These are phyloP conservation scores for Cinclus cinclus DNA, from an alignment of 2,113 vertebrate species.

Conservation along the genomic window DNA sequence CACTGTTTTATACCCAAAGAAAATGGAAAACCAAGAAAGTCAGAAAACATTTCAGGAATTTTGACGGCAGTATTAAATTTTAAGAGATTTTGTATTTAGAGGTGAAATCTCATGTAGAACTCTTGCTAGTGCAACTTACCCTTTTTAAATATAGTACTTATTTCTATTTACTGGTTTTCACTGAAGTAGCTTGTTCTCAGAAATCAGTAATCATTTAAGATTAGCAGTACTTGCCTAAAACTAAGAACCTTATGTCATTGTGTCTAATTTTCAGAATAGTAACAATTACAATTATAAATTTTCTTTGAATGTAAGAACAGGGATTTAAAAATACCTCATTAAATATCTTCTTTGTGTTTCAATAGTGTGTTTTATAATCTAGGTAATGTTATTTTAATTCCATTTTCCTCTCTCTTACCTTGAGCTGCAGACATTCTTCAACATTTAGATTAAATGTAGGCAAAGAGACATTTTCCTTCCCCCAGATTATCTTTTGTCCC, in stretches of 20 bases:
- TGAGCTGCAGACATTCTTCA: neutral
- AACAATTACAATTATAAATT: neutral
- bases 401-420: neutral
- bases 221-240: neutral
- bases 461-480: neutral
- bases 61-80: neutral
- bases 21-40: neutral
- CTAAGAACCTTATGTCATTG: neutral
- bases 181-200: neutral
- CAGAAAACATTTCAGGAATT: neutral
- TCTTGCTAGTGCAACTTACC: neutral
- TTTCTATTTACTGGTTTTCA: neutral
- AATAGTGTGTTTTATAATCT: neutral
- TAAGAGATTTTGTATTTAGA: neutral
- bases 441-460: neutral
- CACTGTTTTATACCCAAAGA: neutral
- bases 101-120: neutral
- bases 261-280: neutral
- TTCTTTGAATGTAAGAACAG: neutral
- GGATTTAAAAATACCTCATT: neutral
- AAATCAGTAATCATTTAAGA: neutral
- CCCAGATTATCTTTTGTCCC: no score
- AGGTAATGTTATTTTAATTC: neutral
- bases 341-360: neutral
- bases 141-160: neutral